Percentiles rank a stretch among this genome's conserved stretches.
Conservation (phyloP, 2,113 vertebrate species). For the Hucho hucho region DNA sequence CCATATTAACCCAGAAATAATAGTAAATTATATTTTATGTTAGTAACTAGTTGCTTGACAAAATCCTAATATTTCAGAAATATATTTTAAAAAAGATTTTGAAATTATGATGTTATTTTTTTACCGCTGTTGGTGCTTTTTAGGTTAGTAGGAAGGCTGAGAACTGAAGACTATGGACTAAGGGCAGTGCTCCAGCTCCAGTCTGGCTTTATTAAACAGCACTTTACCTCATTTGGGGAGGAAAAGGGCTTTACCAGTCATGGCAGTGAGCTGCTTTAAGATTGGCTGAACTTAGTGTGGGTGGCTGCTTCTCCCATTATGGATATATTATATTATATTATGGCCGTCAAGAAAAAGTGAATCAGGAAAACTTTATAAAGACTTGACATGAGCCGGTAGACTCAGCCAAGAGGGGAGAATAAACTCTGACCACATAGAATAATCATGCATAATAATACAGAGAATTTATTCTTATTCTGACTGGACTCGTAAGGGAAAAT, state of each 20-base stretch:
- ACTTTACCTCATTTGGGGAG: conserved; percentile 3
- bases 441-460: not conserved
- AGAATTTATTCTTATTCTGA: not conserved
- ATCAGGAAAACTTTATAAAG: not conserved
- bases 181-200: conserved; percentile 12
- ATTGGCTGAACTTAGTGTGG: not conserved
- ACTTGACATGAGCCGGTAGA: no score
- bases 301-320: not conserved
- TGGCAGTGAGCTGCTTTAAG: not conserved
- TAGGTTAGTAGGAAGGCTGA: no score
- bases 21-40: no score
- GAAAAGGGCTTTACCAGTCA: conserved; percentile 6
- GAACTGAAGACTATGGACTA: conserved; percentile 2
- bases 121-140: no score
- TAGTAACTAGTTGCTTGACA: no score
- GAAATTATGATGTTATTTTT: no score
- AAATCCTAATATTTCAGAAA: no score
- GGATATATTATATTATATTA: not conserved
- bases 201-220: conserved; percentile 27
- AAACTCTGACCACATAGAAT: not conserved
- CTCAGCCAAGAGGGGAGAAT: not conserved
- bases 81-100: no score
- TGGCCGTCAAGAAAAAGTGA: not conserved
- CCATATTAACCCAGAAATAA: no score
- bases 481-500: not conserved